Evolutionary conservation across 2,113 vertebrate species (phyloP).

Genomic region (Ammodytes marinus): DNA sequence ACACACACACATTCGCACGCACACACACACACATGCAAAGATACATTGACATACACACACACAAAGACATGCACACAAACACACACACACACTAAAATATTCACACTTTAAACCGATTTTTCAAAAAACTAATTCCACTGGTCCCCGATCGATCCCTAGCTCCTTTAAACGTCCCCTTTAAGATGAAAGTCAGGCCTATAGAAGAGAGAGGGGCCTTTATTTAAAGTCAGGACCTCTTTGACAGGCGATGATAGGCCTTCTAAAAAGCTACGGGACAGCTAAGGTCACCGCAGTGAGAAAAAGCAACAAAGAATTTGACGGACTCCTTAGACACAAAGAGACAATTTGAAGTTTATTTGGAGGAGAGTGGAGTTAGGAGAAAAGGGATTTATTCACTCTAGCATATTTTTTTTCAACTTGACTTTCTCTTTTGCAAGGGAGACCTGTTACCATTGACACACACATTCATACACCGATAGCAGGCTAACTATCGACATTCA

Average conservation of each 20-base stretch:
- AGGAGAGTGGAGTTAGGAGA: constrained; percentile 26
- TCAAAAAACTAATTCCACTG: constrained; percentile 4
- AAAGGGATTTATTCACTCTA: constrained; percentile 16
- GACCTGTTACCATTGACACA: no score
- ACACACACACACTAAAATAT: not conserved
- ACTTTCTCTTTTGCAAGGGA: no score
- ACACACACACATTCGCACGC: no score
- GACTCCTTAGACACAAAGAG: constrained; percentile 9
- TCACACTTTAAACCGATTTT: constrained; percentile 18
- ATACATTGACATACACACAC: not conserved
- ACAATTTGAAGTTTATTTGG: constrained; percentile 45
- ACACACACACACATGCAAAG: no score
- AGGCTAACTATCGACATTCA: no score
- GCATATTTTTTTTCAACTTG: not conserved
- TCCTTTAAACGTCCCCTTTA: constrained; percentile 34
- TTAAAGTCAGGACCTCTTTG: constrained; percentile 48
- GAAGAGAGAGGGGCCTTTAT: constrained; percentile 20
- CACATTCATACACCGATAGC: no score
- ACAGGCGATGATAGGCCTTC: constrained; percentile 61
- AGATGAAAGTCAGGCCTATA: constrained; percentile 25
- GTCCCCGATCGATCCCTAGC: constrained; percentile 37
- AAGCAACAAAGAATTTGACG: constrained; percentile 41
- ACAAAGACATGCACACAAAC: not conserved
- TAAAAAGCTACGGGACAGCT: constrained; percentile 34
- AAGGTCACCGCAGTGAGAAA: constrained; percentile 60